Evolutionary conservation across 2,888 invertebrate species (phyloP).

Genomic region (Eupithecia pulchellata): DNA sequence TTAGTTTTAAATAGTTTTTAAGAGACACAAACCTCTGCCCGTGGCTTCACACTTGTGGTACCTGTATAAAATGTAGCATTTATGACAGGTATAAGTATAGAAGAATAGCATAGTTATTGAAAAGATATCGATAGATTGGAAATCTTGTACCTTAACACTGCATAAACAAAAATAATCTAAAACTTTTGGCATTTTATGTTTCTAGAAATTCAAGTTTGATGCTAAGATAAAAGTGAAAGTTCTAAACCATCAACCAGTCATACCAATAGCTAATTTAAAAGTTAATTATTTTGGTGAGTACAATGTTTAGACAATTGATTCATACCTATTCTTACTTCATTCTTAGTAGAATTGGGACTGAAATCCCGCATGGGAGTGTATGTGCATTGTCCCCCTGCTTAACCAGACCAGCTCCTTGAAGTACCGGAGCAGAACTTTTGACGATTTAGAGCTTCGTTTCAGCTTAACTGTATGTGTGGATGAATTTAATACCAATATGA

Average conservation of each 20-base stretch:
- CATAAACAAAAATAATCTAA: not conserved
- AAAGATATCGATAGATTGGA: too few species aligned
- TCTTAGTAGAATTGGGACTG: too few species aligned
- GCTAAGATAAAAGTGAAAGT: slow-evolving; percentile 74
- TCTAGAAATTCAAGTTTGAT: slow-evolving; percentile 75
- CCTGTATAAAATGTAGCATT: too few species aligned
- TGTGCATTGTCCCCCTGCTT: too few species aligned
- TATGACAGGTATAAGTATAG: not conserved
- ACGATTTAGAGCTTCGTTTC: too few species aligned
- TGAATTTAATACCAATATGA: too few species aligned
- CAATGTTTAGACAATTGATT: not conserved
- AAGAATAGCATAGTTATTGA: too few species aligned
- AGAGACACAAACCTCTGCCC: not conserved
- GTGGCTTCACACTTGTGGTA: not conserved
- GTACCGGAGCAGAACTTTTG: too few species aligned
- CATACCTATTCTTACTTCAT: not conserved
- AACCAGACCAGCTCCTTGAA: too few species aligned
- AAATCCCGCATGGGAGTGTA: too few species aligned
- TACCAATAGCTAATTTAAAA: slow-evolving; percentile 89
- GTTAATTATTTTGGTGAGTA: slow-evolving; percentile 89
- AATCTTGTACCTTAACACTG: not conserved
- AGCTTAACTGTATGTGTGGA: too few species aligned
- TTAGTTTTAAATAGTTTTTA: not conserved
- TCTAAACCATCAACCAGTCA: slow-evolving; percentile 86
- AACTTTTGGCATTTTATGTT: not conserved